Evolutionary conservation across 2,113 vertebrate genomes (phyloP).

Genomic region (Bambusicola thoracicus): DNA sequence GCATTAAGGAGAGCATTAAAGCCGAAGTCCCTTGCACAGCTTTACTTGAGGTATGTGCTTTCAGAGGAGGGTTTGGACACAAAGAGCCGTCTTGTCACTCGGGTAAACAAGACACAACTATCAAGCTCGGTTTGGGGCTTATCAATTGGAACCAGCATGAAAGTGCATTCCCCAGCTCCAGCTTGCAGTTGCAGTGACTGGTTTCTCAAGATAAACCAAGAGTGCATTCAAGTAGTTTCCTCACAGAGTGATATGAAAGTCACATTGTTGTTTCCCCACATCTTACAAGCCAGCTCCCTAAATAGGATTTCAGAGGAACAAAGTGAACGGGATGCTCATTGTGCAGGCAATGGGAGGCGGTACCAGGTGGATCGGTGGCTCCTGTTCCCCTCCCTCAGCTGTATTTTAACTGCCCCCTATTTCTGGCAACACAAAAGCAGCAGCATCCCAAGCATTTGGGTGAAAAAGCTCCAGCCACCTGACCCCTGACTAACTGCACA

Average conservation of each 20-base stretch:
- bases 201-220: slow-evolving; percentile 50
- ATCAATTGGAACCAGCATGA: slow-evolving; percentile 50
- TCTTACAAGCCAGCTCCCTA: neutral
- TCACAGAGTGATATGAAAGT: slow-evolving; percentile 31
- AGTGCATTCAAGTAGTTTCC: slow-evolving; percentile 14
- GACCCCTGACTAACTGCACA: neutral
- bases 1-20: neutral
- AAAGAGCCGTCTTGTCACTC: neutral
- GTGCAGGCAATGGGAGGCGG: neutral
- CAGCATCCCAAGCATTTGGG: neutral
- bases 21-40: neutral
- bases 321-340: neutral
- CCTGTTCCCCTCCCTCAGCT: neutral
- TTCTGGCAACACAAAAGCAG: neutral
- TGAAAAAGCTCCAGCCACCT: neutral
- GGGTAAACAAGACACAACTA: neutral
- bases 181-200: neutral
- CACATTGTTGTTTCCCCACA: neutral
- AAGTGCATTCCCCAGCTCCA: slow-evolving; percentile 15
- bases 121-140: slow-evolving; percentile 8
- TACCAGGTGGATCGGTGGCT: neutral
- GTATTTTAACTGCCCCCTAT: neutral
- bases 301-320: neutral
- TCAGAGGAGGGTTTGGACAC: neutral
- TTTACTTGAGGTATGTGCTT: neutral